Percentiles rank a stretch among this genome's conserved stretches.
Conservation (phyloP, 2,888 invertebrate genomes). For the Stenichneumon culpator region DNA sequence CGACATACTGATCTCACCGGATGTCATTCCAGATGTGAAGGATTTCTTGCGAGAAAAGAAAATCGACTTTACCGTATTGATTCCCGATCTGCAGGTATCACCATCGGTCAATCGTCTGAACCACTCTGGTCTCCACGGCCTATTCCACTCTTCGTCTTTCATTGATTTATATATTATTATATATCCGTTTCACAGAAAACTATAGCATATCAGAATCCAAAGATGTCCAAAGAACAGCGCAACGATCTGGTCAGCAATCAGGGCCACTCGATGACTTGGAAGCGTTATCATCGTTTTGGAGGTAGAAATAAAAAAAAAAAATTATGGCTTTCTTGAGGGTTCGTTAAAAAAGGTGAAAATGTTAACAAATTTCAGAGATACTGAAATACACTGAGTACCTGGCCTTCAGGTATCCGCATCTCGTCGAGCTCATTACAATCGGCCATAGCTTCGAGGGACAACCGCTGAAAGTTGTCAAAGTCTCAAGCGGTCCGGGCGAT, state of each 20-base stretch:
- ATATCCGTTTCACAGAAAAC: constrained; percentile 86
- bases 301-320: constrained; percentile 77
- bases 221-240: constrained; percentile 88
- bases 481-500: constrained; percentile 85
- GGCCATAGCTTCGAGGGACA: constrained; percentile 91
- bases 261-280: constrained; percentile 90
- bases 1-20: constrained; percentile 91
- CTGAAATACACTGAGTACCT: constrained; percentile 90
- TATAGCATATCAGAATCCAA: constrained; percentile 89
- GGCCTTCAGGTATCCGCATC: constrained; percentile 88
- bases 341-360: constrained; percentile 8
- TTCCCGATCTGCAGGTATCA: constrained; percentile 90
- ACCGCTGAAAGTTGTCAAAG: constrained; percentile 90
- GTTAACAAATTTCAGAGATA: constrained; percentile 86
- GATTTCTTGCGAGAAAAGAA: constrained; percentile 88
- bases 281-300: constrained; percentile 89
- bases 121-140: not conserved
- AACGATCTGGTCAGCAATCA: constrained; percentile 87
- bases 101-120: not conserved
- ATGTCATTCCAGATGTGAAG: constrained; percentile 87
- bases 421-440: constrained; percentile 90
- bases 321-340: not conserved
- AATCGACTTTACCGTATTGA: constrained; percentile 89
- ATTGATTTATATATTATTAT: not conserved
- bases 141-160: not conserved